Evolutionary conservation across 2,888 invertebrate species (phyloP).

Genomic region (Adelognathus sp.): DNA sequence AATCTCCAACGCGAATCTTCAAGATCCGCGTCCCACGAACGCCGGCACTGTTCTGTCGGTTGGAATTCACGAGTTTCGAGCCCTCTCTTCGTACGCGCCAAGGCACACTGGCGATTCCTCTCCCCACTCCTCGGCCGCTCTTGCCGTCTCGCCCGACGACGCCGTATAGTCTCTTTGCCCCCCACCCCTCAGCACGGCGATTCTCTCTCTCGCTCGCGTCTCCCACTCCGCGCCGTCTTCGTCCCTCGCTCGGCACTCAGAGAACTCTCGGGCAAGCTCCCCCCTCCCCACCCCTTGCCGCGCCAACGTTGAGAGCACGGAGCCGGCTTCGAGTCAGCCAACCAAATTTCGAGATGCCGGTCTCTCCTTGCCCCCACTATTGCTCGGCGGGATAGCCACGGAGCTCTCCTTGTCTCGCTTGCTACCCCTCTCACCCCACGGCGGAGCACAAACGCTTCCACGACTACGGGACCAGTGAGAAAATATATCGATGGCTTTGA

Average conservation of each 20-base stretch:
- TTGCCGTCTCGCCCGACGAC: slow-evolving; percentile 24
- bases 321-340: slow-evolving; percentile 74
- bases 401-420: slow-evolving; percentile 62
- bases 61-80: slow-evolving; percentile 77
- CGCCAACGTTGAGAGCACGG: slow-evolving; percentile 56
- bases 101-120: slow-evolving; percentile 70
- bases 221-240: slow-evolving; percentile 34
- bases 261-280: slow-evolving; percentile 21
- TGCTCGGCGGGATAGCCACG: slow-evolving; percentile 38
- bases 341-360: slow-evolving; percentile 79
- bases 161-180: slow-evolving; percentile 20
- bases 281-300: slow-evolving; percentile 45
- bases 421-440: slow-evolving; percentile 60
- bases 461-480: slow-evolving; percentile 30
- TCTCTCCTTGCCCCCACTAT: slow-evolving; percentile 64
- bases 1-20: slow-evolving; percentile 43
- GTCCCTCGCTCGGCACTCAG: slow-evolving; percentile 32
- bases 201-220: slow-evolving; percentile 57
- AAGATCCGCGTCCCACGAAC: slow-evolving; percentile 73
- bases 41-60: slow-evolving; percentile 76
- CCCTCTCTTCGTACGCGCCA: slow-evolving; percentile 71
- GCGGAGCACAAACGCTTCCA: slow-evolving; percentile 27
- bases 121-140: slow-evolving; percentile 42
- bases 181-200: slow-evolving; percentile 21
- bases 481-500: no score